A percentile compares a stretch with the other conserved stretches of the same genome.
These are phyloP conservation scores for Bursaphelenchus mucronatus DNA, from an alignment of 1,140 invertebrate species.

Conservation along the genomic window DNA sequence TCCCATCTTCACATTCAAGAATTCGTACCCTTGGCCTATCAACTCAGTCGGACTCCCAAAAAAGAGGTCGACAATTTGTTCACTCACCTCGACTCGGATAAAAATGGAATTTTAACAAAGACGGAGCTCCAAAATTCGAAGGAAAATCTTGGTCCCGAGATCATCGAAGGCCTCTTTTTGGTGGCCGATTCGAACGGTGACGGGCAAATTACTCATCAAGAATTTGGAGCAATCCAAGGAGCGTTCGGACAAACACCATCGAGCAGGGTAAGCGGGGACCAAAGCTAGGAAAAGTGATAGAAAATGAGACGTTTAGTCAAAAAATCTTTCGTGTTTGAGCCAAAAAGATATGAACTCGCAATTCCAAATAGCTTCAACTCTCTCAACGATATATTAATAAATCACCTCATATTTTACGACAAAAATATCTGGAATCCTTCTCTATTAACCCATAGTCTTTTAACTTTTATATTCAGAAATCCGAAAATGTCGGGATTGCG, in stretches of 20 bases:
- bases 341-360: too few relatives aligned
- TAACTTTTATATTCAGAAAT: conserved; percentile 17
- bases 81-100: conserved; percentile 23
- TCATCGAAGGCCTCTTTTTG: conserved; percentile 24
- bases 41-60: conserved; percentile 10
- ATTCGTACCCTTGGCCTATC: conserved; percentile 24
- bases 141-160: conserved; percentile 20
- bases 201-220: conserved; percentile 18
- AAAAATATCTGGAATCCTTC: too few relatives aligned
- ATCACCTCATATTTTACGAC: too few relatives aligned
- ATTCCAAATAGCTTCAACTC: too few relatives aligned
- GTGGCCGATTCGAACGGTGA: conserved; percentile 23
- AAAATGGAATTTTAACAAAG: conserved; percentile 17
- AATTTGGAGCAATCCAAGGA: conserved; percentile 20
- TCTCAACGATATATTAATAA: too few relatives aligned
- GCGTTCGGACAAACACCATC: conserved; percentile 13
- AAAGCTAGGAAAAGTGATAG: too few relatives aligned
- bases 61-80: conserved; percentile 21
- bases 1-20: conserved; percentile 12
- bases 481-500: conserved; percentile 19
- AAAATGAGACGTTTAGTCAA: too few relatives aligned
- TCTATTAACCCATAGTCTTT: too few relatives aligned
- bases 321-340: too few relatives aligned
- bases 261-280: background rate
- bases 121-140: conserved; percentile 15